These are phyloP conservation scores for Lithophane ornitopus DNA, from an alignment of 2,888 invertebrate species.

Conservation along the genomic window DNA sequence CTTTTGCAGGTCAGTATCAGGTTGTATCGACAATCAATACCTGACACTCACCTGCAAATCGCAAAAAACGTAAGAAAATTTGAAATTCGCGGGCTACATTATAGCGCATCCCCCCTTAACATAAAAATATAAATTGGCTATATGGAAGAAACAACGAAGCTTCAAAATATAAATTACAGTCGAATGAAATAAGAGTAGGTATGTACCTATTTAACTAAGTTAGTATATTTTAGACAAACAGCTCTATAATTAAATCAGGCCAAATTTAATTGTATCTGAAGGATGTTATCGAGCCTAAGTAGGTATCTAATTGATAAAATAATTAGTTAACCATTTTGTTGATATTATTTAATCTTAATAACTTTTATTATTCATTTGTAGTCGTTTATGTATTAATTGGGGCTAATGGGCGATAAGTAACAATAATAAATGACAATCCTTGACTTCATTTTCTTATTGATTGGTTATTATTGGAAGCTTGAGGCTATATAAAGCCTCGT, in stretches of 20 bases:
- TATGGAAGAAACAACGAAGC: too few species aligned
- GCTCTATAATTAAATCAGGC: background rate
- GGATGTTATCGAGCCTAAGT: background rate
- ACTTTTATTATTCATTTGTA: constrained; percentile 1
- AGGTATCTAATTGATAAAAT: constrained; percentile 15
- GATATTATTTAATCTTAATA: constrained; percentile 11
- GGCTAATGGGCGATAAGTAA: constrained; percentile 19
- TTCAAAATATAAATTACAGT: too few species aligned
- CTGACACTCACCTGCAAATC: too few species aligned
- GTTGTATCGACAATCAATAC: too few species aligned
- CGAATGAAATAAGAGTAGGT: too few species aligned
- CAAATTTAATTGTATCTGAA: background rate
- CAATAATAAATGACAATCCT: constrained; percentile 5
- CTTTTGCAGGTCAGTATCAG: too few species aligned
- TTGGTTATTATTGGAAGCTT: background rate
- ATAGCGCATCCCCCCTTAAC: too few species aligned
- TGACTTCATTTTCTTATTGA: constrained; percentile 1
- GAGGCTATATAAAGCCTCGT: background rate
- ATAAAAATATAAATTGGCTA: too few species aligned
- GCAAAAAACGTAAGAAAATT: too few species aligned
- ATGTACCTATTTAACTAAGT: too few species aligned
- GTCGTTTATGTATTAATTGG: constrained; percentile 9
- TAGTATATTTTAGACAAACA: background rate
- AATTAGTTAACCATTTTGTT: constrained; percentile 31
- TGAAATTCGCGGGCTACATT: too few species aligned